Base-by-base conservation (phyloP, 1,140 invertebrate genomes). In the Aricia agestis region DNA sequence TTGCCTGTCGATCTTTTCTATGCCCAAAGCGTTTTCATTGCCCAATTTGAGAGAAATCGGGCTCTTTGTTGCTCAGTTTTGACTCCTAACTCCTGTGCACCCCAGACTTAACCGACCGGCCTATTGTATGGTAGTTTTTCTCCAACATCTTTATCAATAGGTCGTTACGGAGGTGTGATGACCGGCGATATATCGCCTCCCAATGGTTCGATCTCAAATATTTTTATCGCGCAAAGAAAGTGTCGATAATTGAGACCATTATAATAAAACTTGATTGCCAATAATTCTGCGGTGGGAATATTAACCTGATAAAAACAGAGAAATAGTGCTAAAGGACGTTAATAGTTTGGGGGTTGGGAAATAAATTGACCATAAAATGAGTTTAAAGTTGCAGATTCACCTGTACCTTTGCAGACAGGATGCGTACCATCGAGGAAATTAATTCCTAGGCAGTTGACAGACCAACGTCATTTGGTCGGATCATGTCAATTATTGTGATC, bases 101-200 rank as follows among this genome's bases (percentile, higher is more conserved):
- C 68, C 11, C 41, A 25, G 36, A 36, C 36, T 32, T 41, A 31
- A 70, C 36, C 11, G n/a, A 1, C 17, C n/a, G 11, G 31, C 59
- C 59, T 68, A 83, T 82, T 84, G 79, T 82, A 71, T 70, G 58
- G 72, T 70, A 59, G 76, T 83, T 87, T 87, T 85, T 82, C 75
- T 74, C 70, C 79, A 78, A 86, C 84, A 86, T 82, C 85, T 87
- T 85, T 83, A 87, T 87, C 77, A 89, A 87, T 89, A 76, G 84
- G 79, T 86, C 86, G 84, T 89, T 86, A 82, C 73, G 74, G 59
- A 52, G 65, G 71, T 17, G 58, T 65, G 74, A 78, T 74, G 76
- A 79, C 79, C 83, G 82, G 86, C 83, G 82, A 76, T 82, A 86
- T 85, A 78, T 84, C 81, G 83, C 79, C 52, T 72, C 78, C 65